phyloP scores from a whole-genome alignment of 1,140 invertebrate species.

The Hyposmocoma kahamanoa region DNA sequence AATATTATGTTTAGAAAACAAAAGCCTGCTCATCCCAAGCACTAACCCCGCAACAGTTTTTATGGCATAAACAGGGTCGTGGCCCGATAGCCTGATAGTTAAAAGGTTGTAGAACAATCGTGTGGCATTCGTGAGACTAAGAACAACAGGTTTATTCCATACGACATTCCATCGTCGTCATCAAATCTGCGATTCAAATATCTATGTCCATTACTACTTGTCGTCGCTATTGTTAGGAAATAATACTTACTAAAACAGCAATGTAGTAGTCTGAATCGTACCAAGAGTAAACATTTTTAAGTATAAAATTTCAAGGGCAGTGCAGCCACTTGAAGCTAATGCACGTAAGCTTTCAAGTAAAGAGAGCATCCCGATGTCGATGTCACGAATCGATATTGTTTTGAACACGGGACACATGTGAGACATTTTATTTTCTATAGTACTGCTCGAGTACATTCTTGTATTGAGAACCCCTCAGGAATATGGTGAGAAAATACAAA shows the following conservation, averaged over 20 bases:
- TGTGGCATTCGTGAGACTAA: conserved; percentile 33
- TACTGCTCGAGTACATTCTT: neutral
- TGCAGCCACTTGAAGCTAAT: conserved; percentile 55
- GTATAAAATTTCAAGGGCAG: too few relatives aligned
- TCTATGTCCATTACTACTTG: too few relatives aligned
- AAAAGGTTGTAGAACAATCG: conserved; percentile 57
- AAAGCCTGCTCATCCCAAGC: neutral
- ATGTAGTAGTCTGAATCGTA: too few relatives aligned
- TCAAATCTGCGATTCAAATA: too few relatives aligned
- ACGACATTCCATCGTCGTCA: too few relatives aligned
- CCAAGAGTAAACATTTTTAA: too few relatives aligned
- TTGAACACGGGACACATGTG: neutral
- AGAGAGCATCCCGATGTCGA: conserved; percentile 25
- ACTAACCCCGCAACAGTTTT: conserved; percentile 15
- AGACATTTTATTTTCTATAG: neutral
- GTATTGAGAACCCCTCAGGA: too few relatives aligned
- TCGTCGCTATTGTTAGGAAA: too few relatives aligned
- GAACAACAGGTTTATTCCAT: too few relatives aligned
- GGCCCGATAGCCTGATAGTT: conserved; percentile 55
- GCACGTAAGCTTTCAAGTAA: conserved; percentile 41
- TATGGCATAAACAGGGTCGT: conserved; percentile 51
- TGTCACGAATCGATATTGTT: conserved; percentile 34
- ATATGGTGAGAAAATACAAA: too few relatives aligned
- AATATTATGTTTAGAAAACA: neutral
- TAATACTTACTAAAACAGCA: too few relatives aligned